Evolutionary conservation across 2,797 vertebrate genomes (phyloP).

Genomic region (Florisuga fusca): DNA sequence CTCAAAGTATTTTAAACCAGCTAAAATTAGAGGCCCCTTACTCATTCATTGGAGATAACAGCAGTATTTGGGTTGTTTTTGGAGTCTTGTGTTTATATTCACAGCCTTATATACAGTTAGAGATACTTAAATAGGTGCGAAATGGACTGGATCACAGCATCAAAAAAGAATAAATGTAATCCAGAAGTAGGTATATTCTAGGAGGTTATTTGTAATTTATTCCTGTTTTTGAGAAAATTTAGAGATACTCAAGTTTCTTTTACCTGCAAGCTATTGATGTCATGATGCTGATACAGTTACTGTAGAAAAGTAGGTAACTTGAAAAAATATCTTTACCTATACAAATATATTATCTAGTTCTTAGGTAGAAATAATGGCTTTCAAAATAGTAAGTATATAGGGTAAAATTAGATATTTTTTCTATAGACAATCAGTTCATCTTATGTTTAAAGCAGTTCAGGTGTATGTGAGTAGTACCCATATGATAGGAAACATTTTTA

Average conservation of each 20-base stretch:
- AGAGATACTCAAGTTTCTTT: not conserved
- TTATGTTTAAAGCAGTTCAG: not conserved
- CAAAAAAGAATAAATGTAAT: not conserved
- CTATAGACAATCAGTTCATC: not conserved
- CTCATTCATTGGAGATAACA: not conserved
- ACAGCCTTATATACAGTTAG: not conserved
- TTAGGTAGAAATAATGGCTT: not conserved
- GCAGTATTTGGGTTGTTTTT: not conserved
- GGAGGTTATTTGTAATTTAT: not conserved
- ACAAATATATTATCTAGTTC: not conserved
- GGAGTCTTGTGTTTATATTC: not conserved
- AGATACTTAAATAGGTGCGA: not conserved
- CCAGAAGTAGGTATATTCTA: not conserved
- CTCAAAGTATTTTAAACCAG: not conserved
- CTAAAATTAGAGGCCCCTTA: not conserved
- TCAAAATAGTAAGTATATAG: not conserved
- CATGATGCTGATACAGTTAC: not conserved
- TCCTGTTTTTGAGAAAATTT: not conserved
- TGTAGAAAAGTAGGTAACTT: not conserved
- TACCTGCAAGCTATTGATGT: not conserved
- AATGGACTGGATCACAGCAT: not conserved
- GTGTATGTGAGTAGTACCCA: not conserved
- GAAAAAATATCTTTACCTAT: not conserved
- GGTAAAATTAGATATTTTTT: not conserved
- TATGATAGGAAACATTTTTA: not conserved